Base-by-base conservation (phyloP, 2,888 invertebrate species). In the Bembecia ichneumoniformis region DNA sequence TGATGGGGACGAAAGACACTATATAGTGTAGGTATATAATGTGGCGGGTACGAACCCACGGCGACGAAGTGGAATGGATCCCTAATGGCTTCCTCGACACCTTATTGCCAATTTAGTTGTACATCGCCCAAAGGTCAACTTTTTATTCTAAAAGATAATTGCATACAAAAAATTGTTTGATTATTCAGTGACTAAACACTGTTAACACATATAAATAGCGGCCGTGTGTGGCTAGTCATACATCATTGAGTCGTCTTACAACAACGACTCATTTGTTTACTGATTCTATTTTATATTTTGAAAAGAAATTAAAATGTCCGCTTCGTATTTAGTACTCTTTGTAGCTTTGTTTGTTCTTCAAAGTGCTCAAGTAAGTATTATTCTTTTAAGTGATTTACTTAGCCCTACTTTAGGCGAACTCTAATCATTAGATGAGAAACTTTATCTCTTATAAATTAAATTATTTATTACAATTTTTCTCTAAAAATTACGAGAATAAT, bases 351-450 rank as follows among this genome's bases (percentile, higher is more conserved):
- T 48, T 17, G 16, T 43, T 43, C 13, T 40, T 20, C 48, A 43
- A 17, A 28, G 13, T 20, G 40, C 43, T 13, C 14, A 48, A 17
- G 48, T 48, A 43, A 48, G 48, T 48, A 43, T 43, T 43, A 17
- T 48, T 36, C 4, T 44, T 16, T 44, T 44, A 17, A 5, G 13
- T 40, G 5, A 28, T 28, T 5, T 28, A 28, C 4, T 28, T 28
- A 28, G 4, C 9, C 28, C 28, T 28, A 28, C 28, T 28, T 28
- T 28, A 7, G 28, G 7, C 3, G n/a, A n/a, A n/a, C n/a, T n/a
- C 7, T 28, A 7, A 28, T 7, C 28, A 7, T 28, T n/a, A n/a
- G n/a, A n/a, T n/a, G n/a, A n/a, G n/a, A n/a, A 7, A 28, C 7
- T 28, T 28, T 9, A 28, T 28, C 2, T 28, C 9, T 7, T 28